Conservation (phyloP, 2,797 vertebrate genomes). For the Halcyon leucocephala region DNA sequence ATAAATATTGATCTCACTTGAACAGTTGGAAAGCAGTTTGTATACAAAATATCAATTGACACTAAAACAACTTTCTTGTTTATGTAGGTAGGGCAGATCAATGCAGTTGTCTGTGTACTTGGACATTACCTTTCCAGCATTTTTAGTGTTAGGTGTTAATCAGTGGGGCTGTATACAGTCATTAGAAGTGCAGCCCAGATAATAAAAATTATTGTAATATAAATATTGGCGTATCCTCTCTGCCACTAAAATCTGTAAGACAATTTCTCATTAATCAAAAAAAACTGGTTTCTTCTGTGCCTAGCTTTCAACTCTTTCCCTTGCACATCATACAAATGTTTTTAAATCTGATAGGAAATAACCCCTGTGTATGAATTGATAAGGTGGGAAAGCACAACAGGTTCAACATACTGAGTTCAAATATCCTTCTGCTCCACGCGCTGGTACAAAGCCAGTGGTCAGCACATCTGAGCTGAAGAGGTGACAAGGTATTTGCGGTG, state of each 20-base stretch:
- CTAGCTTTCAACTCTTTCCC: background rate
- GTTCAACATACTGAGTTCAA: background rate
- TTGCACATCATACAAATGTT: background rate
- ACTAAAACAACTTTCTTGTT: constrained; percentile 28
- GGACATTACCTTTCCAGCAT: background rate
- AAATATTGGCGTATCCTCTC: background rate
- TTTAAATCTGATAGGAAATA: background rate
- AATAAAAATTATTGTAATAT: background rate
- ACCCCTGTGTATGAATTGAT: fast-evolving
- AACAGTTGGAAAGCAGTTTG: background rate
- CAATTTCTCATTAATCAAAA: background rate
- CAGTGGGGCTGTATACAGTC: background rate
- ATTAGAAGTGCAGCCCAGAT: background rate
- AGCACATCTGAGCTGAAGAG: background rate
- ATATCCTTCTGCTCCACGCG: background rate
- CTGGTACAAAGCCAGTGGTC: background rate
- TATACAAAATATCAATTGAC: background rate
- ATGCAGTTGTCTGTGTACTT: background rate
- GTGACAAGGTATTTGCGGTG: background rate
- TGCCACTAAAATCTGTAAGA: background rate
- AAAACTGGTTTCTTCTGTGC: background rate
- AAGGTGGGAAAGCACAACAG: background rate
- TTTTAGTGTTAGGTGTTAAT: background rate
- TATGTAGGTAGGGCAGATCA: background rate
- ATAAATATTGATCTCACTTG: constrained; percentile 21